phyloP scores from a whole-genome alignment of 2,797 vertebrate species.

The Amniataba percoides region DNA sequence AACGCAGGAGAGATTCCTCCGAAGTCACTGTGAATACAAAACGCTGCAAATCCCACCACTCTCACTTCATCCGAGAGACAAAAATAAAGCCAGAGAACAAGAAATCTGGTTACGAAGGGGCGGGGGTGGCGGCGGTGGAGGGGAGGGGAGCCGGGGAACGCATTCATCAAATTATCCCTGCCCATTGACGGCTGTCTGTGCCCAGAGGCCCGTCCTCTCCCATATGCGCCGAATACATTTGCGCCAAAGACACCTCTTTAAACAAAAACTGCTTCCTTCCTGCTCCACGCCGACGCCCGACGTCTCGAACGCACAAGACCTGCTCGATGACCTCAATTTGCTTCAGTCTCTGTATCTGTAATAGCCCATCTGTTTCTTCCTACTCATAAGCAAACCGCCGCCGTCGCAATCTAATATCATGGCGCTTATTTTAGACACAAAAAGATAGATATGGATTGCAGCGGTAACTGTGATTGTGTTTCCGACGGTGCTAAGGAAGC shows the following conservation, averaged over 20 bases:
- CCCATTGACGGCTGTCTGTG: slow-evolving; percentile 74
- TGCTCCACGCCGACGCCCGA: not conserved
- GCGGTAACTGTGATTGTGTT: slow-evolving; percentile 62
- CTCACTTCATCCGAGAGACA: slow-evolving; percentile 66
- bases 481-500: slow-evolving; percentile 39
- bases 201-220: slow-evolving; percentile 64
- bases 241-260: slow-evolving; percentile 66
- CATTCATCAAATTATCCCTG: slow-evolving; percentile 75
- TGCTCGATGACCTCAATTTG: slow-evolving; percentile 78
- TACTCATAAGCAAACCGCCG: slow-evolving; percentile 54
- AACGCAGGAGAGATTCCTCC: slow-evolving; percentile 15
- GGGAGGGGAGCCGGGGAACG: slow-evolving; percentile 18
- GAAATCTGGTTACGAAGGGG: slow-evolving; percentile 64
- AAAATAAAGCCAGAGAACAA: slow-evolving; percentile 64
- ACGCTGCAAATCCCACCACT: slow-evolving; percentile 46
- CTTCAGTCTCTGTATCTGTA: slow-evolving; percentile 74
- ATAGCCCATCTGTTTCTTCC: slow-evolving; percentile 76
- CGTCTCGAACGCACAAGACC: slow-evolving; percentile 59
- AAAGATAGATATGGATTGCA: slow-evolving; percentile 58
- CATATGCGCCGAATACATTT: slow-evolving; percentile 53
- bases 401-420: slow-evolving; percentile 58
- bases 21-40: slow-evolving; percentile 47
- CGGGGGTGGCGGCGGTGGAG: not conserved
- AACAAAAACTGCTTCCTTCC: slow-evolving; percentile 62
- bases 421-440: slow-evolving; percentile 56